Conservation (phyloP, 92 coral and sea anemone genomes). For the Umimayanthus kanabou region DNA sequence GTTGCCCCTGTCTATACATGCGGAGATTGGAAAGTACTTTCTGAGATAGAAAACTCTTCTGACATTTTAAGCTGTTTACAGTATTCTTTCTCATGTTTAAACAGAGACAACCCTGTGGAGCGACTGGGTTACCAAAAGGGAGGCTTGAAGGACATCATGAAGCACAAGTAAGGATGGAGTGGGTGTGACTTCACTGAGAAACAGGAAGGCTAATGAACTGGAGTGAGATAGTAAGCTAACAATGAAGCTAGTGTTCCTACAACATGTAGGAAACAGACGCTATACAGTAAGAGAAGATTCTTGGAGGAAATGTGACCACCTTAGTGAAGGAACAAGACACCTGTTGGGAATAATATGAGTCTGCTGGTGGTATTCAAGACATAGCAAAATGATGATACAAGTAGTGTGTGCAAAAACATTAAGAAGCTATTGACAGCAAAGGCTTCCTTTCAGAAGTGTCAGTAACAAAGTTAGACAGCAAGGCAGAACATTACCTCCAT, state of each 20-base stretch:
- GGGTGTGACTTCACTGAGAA: background rate
- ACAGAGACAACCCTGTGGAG: slow-evolving; percentile 94
- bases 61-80: background rate
- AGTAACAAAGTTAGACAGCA: background rate
- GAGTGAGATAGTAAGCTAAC: background rate
- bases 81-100: background rate
- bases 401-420: background rate
- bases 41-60: background rate
- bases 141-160: slow-evolving; percentile 95
- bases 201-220: background rate
- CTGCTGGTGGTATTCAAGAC: background rate
- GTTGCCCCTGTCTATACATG: no score
- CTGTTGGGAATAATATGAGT: background rate
- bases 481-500: background rate
- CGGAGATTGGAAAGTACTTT: background rate
- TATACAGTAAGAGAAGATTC: background rate
- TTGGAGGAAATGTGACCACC: background rate
- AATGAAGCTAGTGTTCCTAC: no score
- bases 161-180: slow-evolving; percentile 74
- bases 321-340: background rate
- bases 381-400: background rate
- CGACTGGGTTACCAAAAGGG: slow-evolving; percentile 98
- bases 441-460: background rate
- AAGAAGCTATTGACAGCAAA: background rate
- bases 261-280: background rate